Percentiles rank a stretch among this genome's conserved stretches.
Conservation (phyloP, 2,888 invertebrate species). For the Alentia gelatinosa region DNA sequence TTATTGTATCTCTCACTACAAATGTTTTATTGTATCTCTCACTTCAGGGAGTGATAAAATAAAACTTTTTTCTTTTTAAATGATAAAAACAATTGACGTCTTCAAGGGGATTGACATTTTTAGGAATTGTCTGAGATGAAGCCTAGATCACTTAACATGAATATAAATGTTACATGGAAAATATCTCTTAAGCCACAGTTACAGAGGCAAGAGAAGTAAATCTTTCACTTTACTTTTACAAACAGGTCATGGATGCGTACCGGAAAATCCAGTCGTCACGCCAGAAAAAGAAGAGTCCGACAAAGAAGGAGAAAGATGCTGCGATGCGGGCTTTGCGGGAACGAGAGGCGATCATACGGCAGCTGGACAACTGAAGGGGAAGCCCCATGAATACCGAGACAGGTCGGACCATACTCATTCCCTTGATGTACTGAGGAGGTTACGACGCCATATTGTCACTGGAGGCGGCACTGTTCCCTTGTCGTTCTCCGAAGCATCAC, state of each 20-base stretch:
- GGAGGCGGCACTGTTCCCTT: background rate
- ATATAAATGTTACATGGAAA: too few relatives aligned
- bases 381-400: background rate
- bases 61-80: too few relatives aligned
- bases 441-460: background rate
- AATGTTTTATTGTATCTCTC: too few relatives aligned
- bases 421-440: background rate
- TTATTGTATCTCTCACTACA: too few relatives aligned
- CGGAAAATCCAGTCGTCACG: conserved; percentile 90
- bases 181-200: too few relatives aligned
- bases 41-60: too few relatives aligned
- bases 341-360: conserved; percentile 78
- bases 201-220: too few relatives aligned
- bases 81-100: too few relatives aligned
- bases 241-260: conserved; percentile 89
- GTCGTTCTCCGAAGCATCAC: background rate
- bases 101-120: too few relatives aligned
- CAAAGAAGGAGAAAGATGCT: conserved; percentile 90
- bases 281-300: conserved; percentile 89
- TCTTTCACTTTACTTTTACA: background rate
- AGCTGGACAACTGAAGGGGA: conserved; percentile 51
- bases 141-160: too few relatives aligned
- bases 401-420: background rate
- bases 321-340: conserved; percentile 88
- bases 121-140: too few relatives aligned